Evolutionary conservation across 2,113 vertebrate genomes (phyloP).

Genomic region (Rhea pennata): DNA sequence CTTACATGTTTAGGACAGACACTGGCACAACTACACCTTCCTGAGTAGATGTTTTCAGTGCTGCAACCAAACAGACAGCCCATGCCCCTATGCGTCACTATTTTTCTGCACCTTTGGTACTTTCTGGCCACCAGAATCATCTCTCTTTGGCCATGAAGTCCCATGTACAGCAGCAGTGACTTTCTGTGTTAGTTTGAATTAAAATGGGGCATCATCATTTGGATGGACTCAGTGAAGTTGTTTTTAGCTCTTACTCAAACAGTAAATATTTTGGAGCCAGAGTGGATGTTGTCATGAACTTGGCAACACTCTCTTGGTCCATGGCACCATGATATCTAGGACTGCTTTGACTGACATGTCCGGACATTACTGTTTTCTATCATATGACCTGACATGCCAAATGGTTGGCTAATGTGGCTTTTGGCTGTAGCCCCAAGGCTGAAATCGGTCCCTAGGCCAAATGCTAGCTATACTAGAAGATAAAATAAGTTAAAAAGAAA

Average conservation of each 20-base stretch:
- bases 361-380: background rate
- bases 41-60: background rate
- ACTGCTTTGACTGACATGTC: background rate
- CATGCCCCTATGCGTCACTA: rapidly evolving
- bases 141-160: background rate
- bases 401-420: background rate
- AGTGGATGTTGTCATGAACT: rapidly evolving
- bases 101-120: background rate
- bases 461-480: background rate
- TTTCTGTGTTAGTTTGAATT: background rate
- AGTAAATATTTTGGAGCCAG: background rate
- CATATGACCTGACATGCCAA: background rate
- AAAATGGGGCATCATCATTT: rapidly evolving
- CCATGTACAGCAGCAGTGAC: background rate
- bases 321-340: rapidly evolving
- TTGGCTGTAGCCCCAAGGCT: background rate
- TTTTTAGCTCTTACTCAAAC: background rate
- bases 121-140: background rate
- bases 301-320: background rate
- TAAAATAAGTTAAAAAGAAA: rapidly evolving
- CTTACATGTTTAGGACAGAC: background rate
- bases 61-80: background rate
- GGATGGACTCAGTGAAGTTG: background rate
- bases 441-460: background rate
- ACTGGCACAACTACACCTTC: background rate